Evolutionary conservation across 92 coral and sea anemone species (phyloP), one percentile per base, ranked within the genome.

Genomic region (Hydrozoanthus gracilis): DNA sequence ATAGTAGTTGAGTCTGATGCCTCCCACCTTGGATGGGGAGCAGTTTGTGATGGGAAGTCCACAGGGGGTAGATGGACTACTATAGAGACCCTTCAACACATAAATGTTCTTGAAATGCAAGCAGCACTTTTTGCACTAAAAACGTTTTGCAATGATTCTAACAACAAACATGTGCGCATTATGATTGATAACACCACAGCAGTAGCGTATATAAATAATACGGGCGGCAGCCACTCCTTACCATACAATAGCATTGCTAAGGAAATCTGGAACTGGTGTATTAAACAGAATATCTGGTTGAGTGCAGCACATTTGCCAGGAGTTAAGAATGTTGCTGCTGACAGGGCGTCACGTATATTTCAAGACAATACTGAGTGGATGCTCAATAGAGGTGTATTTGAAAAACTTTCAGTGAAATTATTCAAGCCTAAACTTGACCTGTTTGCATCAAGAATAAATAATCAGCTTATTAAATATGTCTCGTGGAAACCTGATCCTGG

Each of bases 291-390:
- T 7, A 47, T 86, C 2, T 92, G 95, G 90, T 49, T 90, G 12
- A 82, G 93, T 16, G 95, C 93, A 13, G 67, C 67, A 49, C 95
- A 92, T 83, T 89, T 92, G n/a, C 93, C 90, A 4, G 91, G 95
- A 3, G 75, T 79, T 27, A 58, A 79, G 56, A 92, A 87, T 71
- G 72, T 51, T 0, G 78, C 58, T n/a, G 90, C 95, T 17, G 95
- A 92, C 44, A n/a, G 70, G 47, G 92, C 90, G 39, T 92, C 95
- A 1, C 69, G 89, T 4, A 61, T 55, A 4, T 89, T 90, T 86
- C 46, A 86, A 76, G 52, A 71, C 66, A 50, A 88, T 74, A 46
- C 79, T 35, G 93, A 92, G 78, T 90, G 93, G 95, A 44, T 80
- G 7, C 84, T 89, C 17, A 82, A 61, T 87, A 14, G 14, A 61